A percentile compares a stretch with the other conserved stretches of the same genome.
phyloP scores from a whole-genome alignment of 2,888 invertebrate species.

The Antheraea yamamai region DNA sequence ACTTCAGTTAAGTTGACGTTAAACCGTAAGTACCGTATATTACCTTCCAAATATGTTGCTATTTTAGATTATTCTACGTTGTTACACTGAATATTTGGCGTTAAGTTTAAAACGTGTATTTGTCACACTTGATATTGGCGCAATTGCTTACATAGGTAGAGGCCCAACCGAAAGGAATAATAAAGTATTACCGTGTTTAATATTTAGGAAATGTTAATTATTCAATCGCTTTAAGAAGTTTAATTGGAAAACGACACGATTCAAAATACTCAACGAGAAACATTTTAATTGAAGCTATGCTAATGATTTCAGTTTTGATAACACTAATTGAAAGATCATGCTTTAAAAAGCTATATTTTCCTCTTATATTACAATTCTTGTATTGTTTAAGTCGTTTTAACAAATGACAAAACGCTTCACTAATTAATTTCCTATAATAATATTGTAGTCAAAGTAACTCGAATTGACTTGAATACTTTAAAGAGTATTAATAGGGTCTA shows the following conservation, averaged over 20 bases:
- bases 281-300: constrained; percentile 30
- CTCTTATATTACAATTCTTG: neutral
- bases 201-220: constrained; percentile 42
- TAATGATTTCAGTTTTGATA: constrained; percentile 26
- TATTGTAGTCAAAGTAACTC: neutral
- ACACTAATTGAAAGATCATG: constrained; percentile 1
- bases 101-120: too few relatives aligned
- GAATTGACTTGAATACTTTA: neutral
- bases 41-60: too few relatives aligned
- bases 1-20: too few relatives aligned
- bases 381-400: neutral
- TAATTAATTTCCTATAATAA: neutral
- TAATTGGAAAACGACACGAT: constrained; percentile 23
- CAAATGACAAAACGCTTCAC: neutral
- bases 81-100: too few relatives aligned
- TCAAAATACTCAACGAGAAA: constrained; percentile 17
- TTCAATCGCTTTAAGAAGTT: constrained; percentile 19
- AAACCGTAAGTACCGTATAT: too few relatives aligned
- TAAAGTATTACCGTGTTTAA: constrained; percentile 30
- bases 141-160: too few relatives aligned
- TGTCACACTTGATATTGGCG: too few relatives aligned
- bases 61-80: too few relatives aligned
- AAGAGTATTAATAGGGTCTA: too few relatives aligned
- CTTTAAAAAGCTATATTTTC: neutral
- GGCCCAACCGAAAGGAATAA: too few relatives aligned